Evolutionary conservation across 2,888 invertebrate species (phyloP).

Genomic region (Serrognathus titanus): DNA sequence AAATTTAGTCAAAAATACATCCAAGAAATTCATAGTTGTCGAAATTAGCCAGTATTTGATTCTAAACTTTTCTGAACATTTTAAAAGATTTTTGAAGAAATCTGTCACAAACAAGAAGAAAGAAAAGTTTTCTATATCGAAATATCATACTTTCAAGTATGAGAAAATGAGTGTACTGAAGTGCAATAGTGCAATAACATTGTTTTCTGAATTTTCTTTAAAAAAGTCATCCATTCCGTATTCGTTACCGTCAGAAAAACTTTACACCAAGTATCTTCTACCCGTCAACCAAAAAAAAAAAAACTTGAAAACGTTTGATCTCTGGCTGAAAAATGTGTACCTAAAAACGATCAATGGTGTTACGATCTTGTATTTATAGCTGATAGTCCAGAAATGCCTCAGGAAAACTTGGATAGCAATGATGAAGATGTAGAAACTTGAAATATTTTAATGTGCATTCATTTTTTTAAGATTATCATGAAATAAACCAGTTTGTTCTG

Average conservation of each 20-base stretch:
- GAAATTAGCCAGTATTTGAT: not conserved
- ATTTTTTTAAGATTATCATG: too few relatives aligned
- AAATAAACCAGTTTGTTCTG: too few relatives aligned
- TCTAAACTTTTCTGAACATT: too few relatives aligned
- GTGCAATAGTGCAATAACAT: slow-evolving; percentile 3
- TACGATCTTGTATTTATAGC: too few relatives aligned
- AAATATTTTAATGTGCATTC: too few relatives aligned
- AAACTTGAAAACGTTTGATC: not conserved
- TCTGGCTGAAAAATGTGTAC: not conserved
- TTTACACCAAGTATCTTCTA: not conserved
- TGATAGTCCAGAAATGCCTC: too few relatives aligned
- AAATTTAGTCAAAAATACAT: slow-evolving; percentile 7
- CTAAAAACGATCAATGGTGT: too few relatives aligned
- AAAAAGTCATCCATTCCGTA: slow-evolving; percentile 4
- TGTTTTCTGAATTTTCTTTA: slow-evolving; percentile 4
- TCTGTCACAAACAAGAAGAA: not conserved
- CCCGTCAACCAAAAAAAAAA: not conserved
- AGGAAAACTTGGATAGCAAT: too few relatives aligned
- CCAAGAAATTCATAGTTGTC: slow-evolving; percentile 11
- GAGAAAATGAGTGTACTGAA: slow-evolving; percentile 6
- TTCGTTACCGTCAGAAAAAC: slow-evolving; percentile 5
- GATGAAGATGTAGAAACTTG: too few relatives aligned
- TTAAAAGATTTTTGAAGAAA: not conserved
- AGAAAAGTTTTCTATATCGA: too few relatives aligned
- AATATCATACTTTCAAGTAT: slow-evolving; percentile 2